Conservation (phyloP, 1,140 invertebrate genomes). For the Nilaparvata lugens region DNA sequence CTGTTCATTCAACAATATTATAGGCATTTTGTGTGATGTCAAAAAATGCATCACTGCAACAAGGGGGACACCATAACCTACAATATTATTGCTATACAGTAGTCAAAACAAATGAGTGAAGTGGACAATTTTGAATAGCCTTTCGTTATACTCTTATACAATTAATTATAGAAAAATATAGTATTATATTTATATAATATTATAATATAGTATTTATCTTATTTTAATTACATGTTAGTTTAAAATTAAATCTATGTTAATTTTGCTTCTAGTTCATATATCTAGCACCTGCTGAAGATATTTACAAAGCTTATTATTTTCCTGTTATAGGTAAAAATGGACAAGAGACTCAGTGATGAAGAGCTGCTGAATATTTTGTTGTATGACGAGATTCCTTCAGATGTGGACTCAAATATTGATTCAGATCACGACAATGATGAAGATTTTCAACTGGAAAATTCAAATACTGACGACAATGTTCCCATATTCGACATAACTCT, state of each 20-base stretch:
- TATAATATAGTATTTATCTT: background rate
- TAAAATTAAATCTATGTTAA: background rate
- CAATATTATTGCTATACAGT: background rate
- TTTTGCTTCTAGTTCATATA: no score
- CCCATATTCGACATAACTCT: background rate
- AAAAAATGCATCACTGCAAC: slow-evolving; percentile 11
- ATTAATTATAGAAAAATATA: slow-evolving; percentile 2
- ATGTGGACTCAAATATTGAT: background rate
- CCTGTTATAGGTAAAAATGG: slow-evolving; percentile 4
- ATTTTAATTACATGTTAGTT: background rate
- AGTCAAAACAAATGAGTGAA: background rate
- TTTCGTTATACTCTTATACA: background rate
- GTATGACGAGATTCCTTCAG: slow-evolving; percentile 2
- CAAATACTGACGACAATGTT: background rate
- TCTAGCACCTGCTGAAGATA: background rate
- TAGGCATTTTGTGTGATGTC: background rate
- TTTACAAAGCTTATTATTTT: background rate
- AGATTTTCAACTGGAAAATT: background rate
- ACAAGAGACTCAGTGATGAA: slow-evolving; percentile 1
- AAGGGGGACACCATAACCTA: background rate
- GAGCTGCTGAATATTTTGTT: background rate
- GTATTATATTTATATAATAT: background rate
- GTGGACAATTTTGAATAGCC: background rate
- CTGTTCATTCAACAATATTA: background rate
- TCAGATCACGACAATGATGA: background rate